These are phyloP conservation scores for Leptobrachium ailaonicum DNA, from an alignment of 2,113 vertebrate species.

Conservation along the genomic window DNA sequence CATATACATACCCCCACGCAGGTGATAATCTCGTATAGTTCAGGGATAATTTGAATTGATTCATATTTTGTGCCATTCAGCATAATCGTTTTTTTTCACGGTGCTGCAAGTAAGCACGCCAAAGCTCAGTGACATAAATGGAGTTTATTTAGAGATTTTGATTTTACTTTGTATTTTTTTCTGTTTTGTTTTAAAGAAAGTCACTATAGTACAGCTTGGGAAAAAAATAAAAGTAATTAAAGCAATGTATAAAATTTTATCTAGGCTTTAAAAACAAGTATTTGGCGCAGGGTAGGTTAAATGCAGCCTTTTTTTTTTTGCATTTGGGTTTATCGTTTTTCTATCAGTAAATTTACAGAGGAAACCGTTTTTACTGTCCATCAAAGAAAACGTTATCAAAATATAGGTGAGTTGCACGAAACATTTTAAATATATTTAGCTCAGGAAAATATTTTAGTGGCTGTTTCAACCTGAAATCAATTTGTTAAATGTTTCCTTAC, in stretches of 20 bases:
- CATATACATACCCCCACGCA: too few relatives aligned
- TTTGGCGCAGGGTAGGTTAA: not conserved
- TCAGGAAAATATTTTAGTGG: conserved; percentile 20
- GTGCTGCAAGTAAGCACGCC: too few relatives aligned
- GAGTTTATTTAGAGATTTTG: too few relatives aligned
- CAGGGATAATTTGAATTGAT: too few relatives aligned
- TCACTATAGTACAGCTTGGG: not conserved
- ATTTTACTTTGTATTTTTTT: too few relatives aligned
- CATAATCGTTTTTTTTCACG: too few relatives aligned
- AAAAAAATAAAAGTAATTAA: not conserved
- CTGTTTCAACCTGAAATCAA: conserved; percentile 52
- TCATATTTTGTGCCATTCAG: too few relatives aligned
- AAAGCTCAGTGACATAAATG: too few relatives aligned
- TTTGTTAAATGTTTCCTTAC: conserved; percentile 62
- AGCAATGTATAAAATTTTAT: not conserved
- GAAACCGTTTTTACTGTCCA: conserved; percentile 40
- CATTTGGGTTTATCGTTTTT: conserved; percentile 30
- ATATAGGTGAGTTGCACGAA: conserved; percentile 56
- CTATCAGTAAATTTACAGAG: conserved; percentile 54
- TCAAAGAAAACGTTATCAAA: conserved; percentile 60
- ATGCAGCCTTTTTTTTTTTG: conserved; percentile 8
- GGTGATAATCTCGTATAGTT: too few relatives aligned
- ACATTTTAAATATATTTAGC: conserved; percentile 48
- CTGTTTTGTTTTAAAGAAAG: too few relatives aligned
- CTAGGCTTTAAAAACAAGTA: not conserved